These are phyloP conservation scores for Perithous albicinctus DNA, from an alignment of 2,888 invertebrate genomes.

Conservation along the genomic window DNA sequence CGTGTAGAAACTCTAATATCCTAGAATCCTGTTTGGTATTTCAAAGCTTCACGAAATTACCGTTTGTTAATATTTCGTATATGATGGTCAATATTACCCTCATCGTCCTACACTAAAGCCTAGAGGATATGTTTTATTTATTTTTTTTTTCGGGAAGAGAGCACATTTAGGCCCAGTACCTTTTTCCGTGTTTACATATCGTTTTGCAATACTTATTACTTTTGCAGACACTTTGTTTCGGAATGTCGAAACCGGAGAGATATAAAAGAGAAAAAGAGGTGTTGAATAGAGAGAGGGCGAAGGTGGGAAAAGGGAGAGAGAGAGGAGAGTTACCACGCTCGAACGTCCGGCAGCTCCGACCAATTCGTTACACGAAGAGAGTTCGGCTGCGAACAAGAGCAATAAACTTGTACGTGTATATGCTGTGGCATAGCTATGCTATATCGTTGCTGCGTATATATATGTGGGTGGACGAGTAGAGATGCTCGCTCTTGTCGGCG, in stretches of 20 bases:
- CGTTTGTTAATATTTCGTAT: not conserved
- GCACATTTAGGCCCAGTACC: not conserved
- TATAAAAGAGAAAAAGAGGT: constrained; percentile 43
- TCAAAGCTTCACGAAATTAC: not conserved
- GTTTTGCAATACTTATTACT: not conserved
- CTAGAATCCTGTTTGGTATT: not conserved
- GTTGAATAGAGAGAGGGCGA: not conserved
- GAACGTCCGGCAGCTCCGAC: constrained; percentile 69
- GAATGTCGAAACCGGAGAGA: constrained; percentile 25
- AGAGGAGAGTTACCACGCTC: not conserved
- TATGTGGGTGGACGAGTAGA: constrained; percentile 2
- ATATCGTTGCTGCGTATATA: not conserved
- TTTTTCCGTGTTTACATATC: not conserved
- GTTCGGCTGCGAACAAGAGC: constrained; percentile 81
- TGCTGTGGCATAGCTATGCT: constrained; percentile 4
- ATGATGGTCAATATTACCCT: not conserved
- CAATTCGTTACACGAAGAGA: constrained; percentile 80
- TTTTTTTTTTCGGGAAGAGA: too few relatives aligned
- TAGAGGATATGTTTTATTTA: not conserved
- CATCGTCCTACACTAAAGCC: not conserved
- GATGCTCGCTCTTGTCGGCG: constrained; percentile 68
- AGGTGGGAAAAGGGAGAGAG: not conserved
- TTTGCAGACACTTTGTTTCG: constrained; percentile 17
- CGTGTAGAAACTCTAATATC: too few relatives aligned
- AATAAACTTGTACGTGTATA: constrained; percentile 82